A percentile compares a stretch with the other conserved stretches of the same genome.
Evolutionary conservation across 1,140 invertebrate genomes (phyloP).

Genomic region (Drosophila insularis): DNA sequence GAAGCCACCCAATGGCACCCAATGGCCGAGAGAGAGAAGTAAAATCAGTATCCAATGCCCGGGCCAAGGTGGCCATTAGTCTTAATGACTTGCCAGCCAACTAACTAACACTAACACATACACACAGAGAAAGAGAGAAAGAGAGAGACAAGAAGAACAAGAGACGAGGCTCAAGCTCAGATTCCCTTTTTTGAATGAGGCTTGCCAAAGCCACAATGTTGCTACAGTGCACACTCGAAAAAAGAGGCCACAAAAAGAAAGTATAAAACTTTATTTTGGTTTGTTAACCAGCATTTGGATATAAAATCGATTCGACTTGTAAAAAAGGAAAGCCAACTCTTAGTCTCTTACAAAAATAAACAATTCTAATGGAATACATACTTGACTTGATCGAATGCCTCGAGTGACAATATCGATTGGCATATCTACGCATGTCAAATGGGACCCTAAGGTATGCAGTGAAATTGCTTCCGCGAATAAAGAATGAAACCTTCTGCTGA

Average conservation of each 20-base stretch:
- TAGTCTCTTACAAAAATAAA: no score
- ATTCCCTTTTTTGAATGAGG: background rate
- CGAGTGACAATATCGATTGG: no score
- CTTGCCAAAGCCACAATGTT: background rate
- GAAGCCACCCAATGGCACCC: background rate
- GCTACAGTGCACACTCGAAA: background rate
- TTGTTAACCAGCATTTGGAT: no score
- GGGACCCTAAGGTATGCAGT: no score
- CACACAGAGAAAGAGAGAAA: background rate
- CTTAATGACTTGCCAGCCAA: slow-evolving; percentile 67
- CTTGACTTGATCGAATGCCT: no score
- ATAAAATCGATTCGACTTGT: no score
- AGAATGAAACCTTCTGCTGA: no score
- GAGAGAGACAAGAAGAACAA: background rate
- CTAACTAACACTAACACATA: background rate
- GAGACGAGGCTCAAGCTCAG: background rate
- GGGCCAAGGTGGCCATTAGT: slow-evolving; percentile 69
- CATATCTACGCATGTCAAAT: no score
- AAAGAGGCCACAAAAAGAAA: background rate
- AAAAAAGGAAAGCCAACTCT: no score
- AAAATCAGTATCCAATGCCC: background rate
- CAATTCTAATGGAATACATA: no score
- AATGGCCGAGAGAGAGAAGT: background rate
- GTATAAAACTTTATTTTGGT: no score
- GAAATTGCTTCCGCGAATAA: no score